Conservation (phyloP, 1,140 invertebrate species). For the Homarus americanus region DNA sequence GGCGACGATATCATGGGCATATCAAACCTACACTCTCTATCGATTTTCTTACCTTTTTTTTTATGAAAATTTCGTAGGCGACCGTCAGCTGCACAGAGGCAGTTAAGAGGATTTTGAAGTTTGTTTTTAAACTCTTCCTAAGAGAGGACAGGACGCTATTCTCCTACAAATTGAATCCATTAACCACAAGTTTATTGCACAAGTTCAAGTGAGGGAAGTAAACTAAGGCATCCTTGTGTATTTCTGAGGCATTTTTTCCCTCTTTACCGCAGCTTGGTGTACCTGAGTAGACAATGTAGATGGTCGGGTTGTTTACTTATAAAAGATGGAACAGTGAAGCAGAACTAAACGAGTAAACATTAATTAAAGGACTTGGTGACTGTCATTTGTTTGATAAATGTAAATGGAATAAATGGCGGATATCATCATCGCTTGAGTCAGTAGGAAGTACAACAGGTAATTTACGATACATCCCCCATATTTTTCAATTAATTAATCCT, state of each 20-base stretch:
- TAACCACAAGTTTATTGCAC: not conserved
- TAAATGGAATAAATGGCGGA: no score
- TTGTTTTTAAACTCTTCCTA: not conserved
- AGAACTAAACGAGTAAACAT: no score
- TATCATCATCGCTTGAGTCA: no score
- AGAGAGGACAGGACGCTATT: not conserved
- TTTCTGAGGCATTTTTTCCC: not conserved
- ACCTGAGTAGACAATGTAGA: not conserved
- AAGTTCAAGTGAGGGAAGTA: not conserved
- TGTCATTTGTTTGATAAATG: no score
- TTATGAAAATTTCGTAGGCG: not conserved
- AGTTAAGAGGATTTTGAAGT: conserved; percentile 4
- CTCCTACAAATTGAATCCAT: not conserved
- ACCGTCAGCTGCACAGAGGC: conserved; percentile 1
- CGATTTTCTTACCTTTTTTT: not conserved
- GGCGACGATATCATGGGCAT: no score
- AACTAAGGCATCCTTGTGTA: not conserved
- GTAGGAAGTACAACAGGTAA: no score
- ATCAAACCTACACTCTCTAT: not conserved
- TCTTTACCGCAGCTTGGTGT: not conserved
- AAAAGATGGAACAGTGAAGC: no score
- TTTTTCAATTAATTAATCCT: no score
- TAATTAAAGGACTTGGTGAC: no score
- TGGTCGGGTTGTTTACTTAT: no score
- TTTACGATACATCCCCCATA: no score